Evolutionary conservation across 2,888 invertebrate genomes (phyloP), one percentile per base, ranked within the genome.

Genomic region (Megalurothrips usitatus): DNA sequence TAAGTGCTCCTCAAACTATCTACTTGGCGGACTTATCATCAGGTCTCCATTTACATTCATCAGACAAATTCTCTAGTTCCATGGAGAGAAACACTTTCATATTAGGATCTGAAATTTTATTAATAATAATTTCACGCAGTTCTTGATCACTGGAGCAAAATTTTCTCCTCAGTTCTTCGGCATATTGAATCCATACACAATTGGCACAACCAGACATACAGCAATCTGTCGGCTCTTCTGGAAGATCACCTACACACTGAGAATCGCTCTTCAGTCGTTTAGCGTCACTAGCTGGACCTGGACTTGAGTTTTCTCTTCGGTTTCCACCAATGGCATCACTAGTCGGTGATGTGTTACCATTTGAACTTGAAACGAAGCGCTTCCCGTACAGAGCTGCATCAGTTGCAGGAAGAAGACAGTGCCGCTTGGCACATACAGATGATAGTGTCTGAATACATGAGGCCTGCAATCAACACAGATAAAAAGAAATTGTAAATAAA

Each of bases 181-280:
- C 97, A 89, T 97, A 97, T 23, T 92, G 91, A 80, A 98, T 92
- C 93, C 95, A 97, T 9, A 98, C 97, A 87, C 98, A 98, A 87
- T 96, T 97, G 0, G 93, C 90, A 88, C 98, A 98, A 0, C 97
- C 97, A 0, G 96, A 94, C 91, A 94, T 94, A 85, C 97, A 98
- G 87, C 97, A 98, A 47, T 91, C 92, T 3, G 94, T 94, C 0
- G 97, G 97, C 68, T 91, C 91, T 82, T 92, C 91, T 17, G 93
- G 92, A 83, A 90, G 75, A 14, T 82, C 78, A 11, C 48, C 14
- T 48, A 82, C 81, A 26, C 23, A 12, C 68, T 10, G 6, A 14
- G 58, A 17, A 6, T 75, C 68, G 26, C 68, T 8, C 26, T 75
- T 75, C 26, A 75, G 26, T 26, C 68, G 23, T 12, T 75, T 75